Conservation (phyloP, 2,113 vertebrate genomes). For the Synchiropus splendidus region DNA sequence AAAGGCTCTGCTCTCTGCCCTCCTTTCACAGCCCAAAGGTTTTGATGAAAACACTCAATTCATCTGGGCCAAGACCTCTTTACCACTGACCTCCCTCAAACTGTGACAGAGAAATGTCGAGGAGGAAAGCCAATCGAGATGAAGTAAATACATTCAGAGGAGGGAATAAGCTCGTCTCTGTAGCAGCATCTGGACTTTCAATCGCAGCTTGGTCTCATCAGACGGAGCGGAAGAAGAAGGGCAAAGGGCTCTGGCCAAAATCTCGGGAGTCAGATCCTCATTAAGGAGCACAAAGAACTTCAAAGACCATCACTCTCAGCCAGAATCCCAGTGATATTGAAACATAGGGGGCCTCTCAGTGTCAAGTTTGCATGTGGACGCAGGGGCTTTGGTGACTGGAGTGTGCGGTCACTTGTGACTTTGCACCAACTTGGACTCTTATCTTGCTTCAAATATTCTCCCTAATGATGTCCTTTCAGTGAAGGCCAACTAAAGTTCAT, state of each 20-base stretch:
- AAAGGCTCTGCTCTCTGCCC: slow-evolving; percentile 29
- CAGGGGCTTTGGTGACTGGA: slow-evolving; percentile 1
- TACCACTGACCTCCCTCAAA: slow-evolving; percentile 24
- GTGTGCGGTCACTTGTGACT: slow-evolving; percentile 33
- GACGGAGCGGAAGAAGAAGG: slow-evolving; percentile 4
- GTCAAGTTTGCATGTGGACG: slow-evolving; percentile 29
- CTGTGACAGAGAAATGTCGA: slow-evolving; percentile 13
- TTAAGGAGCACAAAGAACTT: slow-evolving; percentile 54
- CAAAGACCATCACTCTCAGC: slow-evolving; percentile 58
- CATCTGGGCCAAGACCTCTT: slow-evolving; percentile 30
- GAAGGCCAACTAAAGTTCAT: too few relatives aligned
- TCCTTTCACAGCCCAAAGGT: slow-evolving; percentile 20
- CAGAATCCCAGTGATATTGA: slow-evolving; percentile 49
- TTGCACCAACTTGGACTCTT: slow-evolving; percentile 24
- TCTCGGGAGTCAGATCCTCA: slow-evolving; percentile 46
- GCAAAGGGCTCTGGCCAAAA: slow-evolving; percentile 28
- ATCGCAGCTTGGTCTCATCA: slow-evolving; percentile 15
- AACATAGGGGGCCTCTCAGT: slow-evolving; percentile 35
- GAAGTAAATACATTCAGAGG: slow-evolving; percentile 11
- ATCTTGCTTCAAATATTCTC: too few relatives aligned
- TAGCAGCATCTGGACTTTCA: slow-evolving; percentile 27
- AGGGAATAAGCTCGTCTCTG: slow-evolving; percentile 10
- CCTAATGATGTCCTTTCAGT: too few relatives aligned
- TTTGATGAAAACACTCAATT: slow-evolving; percentile 35
- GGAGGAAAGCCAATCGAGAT: slow-evolving; percentile 5